phyloP scores from a whole-genome alignment of 2,113 vertebrate species.

The Xiphophorus hellerii region DNA sequence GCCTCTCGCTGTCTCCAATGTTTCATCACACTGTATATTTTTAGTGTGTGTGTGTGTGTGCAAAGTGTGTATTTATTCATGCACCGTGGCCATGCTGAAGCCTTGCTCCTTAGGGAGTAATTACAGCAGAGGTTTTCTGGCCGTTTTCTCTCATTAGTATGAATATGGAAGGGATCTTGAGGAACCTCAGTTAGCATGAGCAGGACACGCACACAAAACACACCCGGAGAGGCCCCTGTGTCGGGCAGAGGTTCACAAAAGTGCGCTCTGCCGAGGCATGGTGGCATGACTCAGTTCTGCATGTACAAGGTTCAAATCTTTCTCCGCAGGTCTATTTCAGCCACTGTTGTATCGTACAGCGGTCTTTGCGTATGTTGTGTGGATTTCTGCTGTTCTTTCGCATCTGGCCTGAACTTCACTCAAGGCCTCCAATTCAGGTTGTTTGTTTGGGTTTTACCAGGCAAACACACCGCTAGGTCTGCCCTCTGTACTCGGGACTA shows the following conservation, averaged over 20 bases:
- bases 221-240: conserved; percentile 14
- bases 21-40: conserved; percentile 28
- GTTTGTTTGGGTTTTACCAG: conserved; percentile 77
- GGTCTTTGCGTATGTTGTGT: conserved; percentile 62
- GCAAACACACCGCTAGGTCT: conserved; percentile 74
- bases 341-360: conserved; percentile 39
- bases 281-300: conserved; percentile 47
- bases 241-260: conserved; percentile 39
- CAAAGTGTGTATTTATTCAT: conserved; percentile 52
- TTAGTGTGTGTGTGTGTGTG: conserved; percentile 13
- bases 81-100: conserved; percentile 51
- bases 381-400: conserved; percentile 56
- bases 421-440: conserved; percentile 63
- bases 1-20: conserved; percentile 39
- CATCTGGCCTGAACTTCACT: conserved; percentile 59
- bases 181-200: conserved; percentile 26
- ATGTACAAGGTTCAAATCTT: conserved; percentile 42
- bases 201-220: conserved; percentile 12
- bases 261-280: conserved; percentile 18
- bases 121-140: conserved; percentile 68
- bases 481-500: conserved; percentile 62
- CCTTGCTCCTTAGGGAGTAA: conserved; percentile 71
- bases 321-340: conserved; percentile 70
- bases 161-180: conserved; percentile 59
- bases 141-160: conserved; percentile 74